These are phyloP conservation scores for Capricornis sumatraensis DNA, from an alignment of 2,113 vertebrate species.

Conservation along the genomic window DNA sequence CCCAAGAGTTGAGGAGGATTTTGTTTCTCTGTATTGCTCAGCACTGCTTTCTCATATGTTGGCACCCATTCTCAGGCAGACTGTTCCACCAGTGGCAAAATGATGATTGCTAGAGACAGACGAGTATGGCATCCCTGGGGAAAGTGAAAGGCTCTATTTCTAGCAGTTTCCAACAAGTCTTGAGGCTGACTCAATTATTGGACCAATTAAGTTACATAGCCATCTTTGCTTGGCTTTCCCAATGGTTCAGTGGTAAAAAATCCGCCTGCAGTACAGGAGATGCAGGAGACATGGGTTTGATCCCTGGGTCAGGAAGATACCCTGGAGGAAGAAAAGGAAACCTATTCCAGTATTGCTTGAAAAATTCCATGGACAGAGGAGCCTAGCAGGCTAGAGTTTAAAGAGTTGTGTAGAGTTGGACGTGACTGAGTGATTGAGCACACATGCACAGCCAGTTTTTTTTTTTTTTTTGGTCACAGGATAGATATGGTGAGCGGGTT, in stretches of 20 bases:
- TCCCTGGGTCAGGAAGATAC: neutral
- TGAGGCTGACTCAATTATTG: neutral
- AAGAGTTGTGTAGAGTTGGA: neutral
- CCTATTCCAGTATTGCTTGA: neutral
- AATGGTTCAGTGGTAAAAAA: neutral
- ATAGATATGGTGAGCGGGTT: neutral
- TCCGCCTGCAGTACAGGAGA: neutral
- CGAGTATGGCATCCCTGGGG: neutral
- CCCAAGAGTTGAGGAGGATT: neutral
- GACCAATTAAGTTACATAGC: neutral
- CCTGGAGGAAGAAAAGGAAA: neutral
- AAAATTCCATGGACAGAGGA: neutral
- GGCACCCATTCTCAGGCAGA: neutral
- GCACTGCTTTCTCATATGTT: neutral
- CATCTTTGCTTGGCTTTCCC: neutral
- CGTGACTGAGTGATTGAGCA: neutral
- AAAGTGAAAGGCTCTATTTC: neutral
- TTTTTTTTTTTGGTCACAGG: neutral
- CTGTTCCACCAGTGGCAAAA: neutral
- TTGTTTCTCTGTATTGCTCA: neutral
- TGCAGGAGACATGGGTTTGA: neutral
- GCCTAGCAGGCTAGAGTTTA: neutral
- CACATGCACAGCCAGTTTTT: accelerated
- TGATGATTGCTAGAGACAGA: neutral
- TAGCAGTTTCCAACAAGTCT: neutral